Conservation (phyloP, 1,140 invertebrate species). For the Sminthurinus signatus region DNA sequence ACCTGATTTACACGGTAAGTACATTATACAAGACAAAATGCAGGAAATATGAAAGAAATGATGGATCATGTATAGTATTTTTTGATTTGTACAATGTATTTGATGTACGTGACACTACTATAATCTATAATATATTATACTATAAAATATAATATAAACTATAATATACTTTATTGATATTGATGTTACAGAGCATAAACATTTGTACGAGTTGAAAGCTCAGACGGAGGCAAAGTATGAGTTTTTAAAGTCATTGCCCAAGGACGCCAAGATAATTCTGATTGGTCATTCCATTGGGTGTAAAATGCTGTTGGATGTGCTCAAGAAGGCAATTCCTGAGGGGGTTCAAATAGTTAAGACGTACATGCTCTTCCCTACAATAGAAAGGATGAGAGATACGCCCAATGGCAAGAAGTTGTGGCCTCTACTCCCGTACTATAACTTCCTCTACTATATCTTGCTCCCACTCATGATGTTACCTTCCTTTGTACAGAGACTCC, state of each 20-base stretch:
- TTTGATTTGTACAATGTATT: too few relatives aligned
- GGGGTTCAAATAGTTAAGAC: conserved; percentile 44
- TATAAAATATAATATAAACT: too few relatives aligned
- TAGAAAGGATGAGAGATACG: conserved; percentile 67
- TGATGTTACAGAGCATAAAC: conserved; percentile 49
- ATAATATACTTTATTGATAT: too few relatives aligned
- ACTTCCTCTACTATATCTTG: conserved; percentile 52
- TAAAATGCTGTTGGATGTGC: conserved; percentile 67
- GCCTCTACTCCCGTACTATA: conserved; percentile 38
- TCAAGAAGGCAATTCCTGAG: conserved; percentile 50
- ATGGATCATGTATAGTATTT: too few relatives aligned
- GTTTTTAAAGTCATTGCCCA: conserved; percentile 63
- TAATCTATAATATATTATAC: too few relatives aligned
- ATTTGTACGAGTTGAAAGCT: conserved; percentile 60
- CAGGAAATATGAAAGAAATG: too few relatives aligned
- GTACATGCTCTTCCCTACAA: conserved; percentile 73
- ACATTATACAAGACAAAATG: too few relatives aligned
- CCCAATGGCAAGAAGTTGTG: conserved; percentile 60
- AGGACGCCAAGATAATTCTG: conserved; percentile 60
- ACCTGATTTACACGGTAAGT: conserved; percentile 40
- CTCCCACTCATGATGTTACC: conserved; percentile 58
- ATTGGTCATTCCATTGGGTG: conserved; percentile 79
- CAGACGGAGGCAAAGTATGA: conserved; percentile 74
- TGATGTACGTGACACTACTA: too few relatives aligned
- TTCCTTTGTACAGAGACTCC: conserved; percentile 47